Base-by-base conservation (phyloP, 2,797 vertebrate genomes). In the Sebastes nivosus region DNA sequence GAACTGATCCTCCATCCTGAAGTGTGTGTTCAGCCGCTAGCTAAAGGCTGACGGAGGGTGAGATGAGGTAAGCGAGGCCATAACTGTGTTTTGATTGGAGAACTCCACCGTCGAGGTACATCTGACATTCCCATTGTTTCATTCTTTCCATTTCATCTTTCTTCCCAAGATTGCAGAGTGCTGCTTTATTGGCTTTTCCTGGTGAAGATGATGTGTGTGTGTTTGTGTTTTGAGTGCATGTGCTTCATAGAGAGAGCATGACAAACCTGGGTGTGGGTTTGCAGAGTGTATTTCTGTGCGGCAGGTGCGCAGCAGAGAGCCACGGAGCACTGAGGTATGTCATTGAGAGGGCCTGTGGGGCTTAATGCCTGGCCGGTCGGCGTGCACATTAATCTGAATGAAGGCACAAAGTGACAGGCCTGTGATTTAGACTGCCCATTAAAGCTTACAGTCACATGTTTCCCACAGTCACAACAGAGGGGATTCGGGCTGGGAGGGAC, bases 361-460 rank as follows among this genome's bases (percentile, higher is more conserved):
- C 71, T 82, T 85, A 70, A 80, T 85, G 84, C 70, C 59, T 61
- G 68, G 80, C 63, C 29, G 25, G 7, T 75, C 11, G 32, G 67
- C 74, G 81, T 76, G 83, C 69, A 73, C 88, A 89, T 90, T 88
- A 80, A 88, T 88, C 81, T 82, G 87, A 90, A 88, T 89, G 77
- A 89, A 86, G 73, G 81, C 67, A 42, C 76, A 77, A 75, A 86
- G 77, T 86, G 80, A 84, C 85, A 87, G 75, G 72, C 34, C 84
- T 67, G 71, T 91, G 84, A 86, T 72, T 87, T 81, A 79, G 64
- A 72, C 85, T 75, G 54, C 30, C 54, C 55, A 74, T 88, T 84
- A 92, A 75, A 78, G 75, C 72, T 80, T 68, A 81, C 52, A 80
- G 72, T 87, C 78, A 80, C 83, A 77, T 73, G 80, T 55, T 76